Base-by-base conservation (phyloP, 2,797 vertebrate genomes). In the Setipinna tenuifilis region DNA sequence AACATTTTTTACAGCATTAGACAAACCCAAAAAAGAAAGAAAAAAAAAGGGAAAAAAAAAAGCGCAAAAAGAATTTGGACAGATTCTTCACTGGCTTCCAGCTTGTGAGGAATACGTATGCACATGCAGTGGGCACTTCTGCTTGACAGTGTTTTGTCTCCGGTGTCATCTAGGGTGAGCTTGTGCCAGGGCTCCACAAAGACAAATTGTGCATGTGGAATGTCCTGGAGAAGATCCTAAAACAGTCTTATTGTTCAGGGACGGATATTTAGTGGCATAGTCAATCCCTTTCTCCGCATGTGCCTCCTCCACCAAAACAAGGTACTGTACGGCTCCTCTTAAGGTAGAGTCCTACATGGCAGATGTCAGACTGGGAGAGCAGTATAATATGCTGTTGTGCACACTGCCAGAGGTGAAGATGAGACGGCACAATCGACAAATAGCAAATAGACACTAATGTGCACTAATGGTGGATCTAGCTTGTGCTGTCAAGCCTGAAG, bases 171-270 rank as follows among this genome's bases (percentile, higher is more conserved):
- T 93, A 91, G 90, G 90, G 59, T 83, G 90, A 88, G 84, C 78
- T 89, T 23, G 85, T 93, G 93, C 94, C 94, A 95, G 91, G 88
- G 92, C 90, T 89, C 88, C 93, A 95, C 93, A 95, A 94, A 95
- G 94, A 94, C 92, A 94, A 94, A 95, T 92, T 95, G 93, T 95
- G 91, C 91, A 92, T 92, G 89, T 86, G 88, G 93, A 94, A 95
- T 94, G 94, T 94, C 89, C 91, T 93, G 92, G 92, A 93, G 88
- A 91, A 89, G 89, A 91, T 92, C 88, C 61, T 91, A 84, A 90
- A 88, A 90, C 91, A 87, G 89, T 88, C 88, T 87, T 84, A 89
- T 90, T 90, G 87, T 92, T 90, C 90, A 88, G 89, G 83, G 83
- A 83, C 78, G 89, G 90, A 94, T 92, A 91, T 92, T 94, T 91